Evolutionary conservation across 1,140 invertebrate species (phyloP), one percentile per base, ranked within the genome.

Genomic region (Danaus plexippus): DNA sequence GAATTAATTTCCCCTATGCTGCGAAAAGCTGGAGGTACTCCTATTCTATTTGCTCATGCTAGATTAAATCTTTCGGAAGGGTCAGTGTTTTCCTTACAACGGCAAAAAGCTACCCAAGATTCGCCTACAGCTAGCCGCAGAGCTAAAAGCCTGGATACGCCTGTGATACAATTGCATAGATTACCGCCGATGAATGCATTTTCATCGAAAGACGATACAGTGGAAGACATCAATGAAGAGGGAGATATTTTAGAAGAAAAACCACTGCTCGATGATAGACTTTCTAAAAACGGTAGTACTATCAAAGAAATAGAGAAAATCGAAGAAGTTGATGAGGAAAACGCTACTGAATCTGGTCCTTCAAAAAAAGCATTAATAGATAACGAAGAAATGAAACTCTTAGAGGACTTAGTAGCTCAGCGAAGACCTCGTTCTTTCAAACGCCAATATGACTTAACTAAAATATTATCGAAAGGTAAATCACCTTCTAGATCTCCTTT

Each of bases 121-220:
- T 94, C 93, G 5, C 93, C 93, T 12, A 91, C 91, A 9, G 85
- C 92, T 12, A 91, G 93, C 59, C 88, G 94, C 59, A 88, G 94
- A 68, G 92, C 94, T 0, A 94, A 95, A 77, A 95, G 94, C 57
- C 87, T 96, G 61, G 94, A 95, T 73, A 92, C 94, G 11, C 92
- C 94, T 9, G 92, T 95, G 46, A 94, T 95, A 69, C 91, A 93
- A 11, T 74, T 95, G 13, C 92, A 93, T 78, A 89, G 90, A 67
- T 80, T 95, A 53, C 94, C 94, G 18, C 92, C 93, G n/a, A 91
- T 93, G 69, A 94, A 94, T 80, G 92, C 94, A 0, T 95, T 95
- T 84, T 95, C 94, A 0, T 94, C 93, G 54, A 95, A 95, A 80
- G 94, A 96, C 80, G 94, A 96, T 73, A 96, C 94, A 0, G 90